These are phyloP conservation scores for Mactromeris polynyma DNA, from an alignment of 2,888 invertebrate species.

Conservation along the genomic window DNA sequence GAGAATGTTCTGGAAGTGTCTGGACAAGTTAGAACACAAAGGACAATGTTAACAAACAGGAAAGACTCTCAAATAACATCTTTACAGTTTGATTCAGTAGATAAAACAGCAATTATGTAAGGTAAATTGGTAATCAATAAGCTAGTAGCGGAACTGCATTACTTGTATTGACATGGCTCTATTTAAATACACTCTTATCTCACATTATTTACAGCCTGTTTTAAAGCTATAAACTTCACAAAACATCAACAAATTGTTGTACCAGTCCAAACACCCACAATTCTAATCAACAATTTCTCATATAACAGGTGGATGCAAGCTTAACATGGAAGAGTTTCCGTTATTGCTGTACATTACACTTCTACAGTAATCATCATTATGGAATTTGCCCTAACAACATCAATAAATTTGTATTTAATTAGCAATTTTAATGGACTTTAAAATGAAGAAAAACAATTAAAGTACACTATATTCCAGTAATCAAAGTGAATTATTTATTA, in stretches of 20 bases:
- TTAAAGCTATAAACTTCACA: slow-evolving; percentile 16
- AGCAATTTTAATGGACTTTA: slow-evolving; percentile 10
- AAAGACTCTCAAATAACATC: slow-evolving; percentile 21
- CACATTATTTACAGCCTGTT: slow-evolving; percentile 19
- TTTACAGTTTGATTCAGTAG: slow-evolving; percentile 7
- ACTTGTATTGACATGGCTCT: slow-evolving; percentile 24
- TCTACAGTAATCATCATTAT: background rate
- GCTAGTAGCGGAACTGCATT: slow-evolving; percentile 27
- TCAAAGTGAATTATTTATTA: background rate
- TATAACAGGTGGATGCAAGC: background rate
- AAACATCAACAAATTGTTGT: slow-evolving; percentile 3
- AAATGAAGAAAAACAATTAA: slow-evolving; percentile 5
- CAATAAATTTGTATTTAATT: slow-evolving; percentile 4
- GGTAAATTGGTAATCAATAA: slow-evolving; percentile 41
- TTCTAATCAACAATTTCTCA: background rate
- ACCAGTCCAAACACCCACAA: background rate
- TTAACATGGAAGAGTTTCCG: background rate
- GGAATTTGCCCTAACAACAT: background rate
- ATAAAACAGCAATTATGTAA: slow-evolving; percentile 35
- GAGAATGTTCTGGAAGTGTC: slow-evolving; percentile 13
- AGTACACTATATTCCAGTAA: background rate
- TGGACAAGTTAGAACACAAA: background rate
- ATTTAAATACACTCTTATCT: slow-evolving; percentile 13
- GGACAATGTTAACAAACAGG: slow-evolving; percentile 21
- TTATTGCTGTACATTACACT: background rate